These are phyloP conservation scores for Aphodius sticticus DNA, from an alignment of 2,888 invertebrate species.

Conservation along the genomic window DNA sequence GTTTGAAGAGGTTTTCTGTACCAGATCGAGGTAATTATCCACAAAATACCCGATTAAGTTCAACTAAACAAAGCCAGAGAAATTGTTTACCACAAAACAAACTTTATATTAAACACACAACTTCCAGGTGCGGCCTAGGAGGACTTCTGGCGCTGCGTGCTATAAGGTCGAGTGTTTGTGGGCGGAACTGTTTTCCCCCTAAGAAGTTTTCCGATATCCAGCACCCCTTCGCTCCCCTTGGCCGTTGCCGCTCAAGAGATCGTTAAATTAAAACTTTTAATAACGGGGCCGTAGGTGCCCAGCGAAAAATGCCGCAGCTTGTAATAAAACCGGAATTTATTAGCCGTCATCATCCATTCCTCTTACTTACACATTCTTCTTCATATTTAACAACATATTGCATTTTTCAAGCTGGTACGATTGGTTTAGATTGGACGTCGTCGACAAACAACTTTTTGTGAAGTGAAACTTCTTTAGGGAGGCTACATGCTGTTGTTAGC, in stretches of 20 bases:
- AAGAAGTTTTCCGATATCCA: constrained; percentile 4
- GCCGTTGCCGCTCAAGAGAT: neutral
- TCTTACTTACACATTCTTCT: neutral
- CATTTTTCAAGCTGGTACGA: neutral
- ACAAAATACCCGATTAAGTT: neutral
- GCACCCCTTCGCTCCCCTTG: neutral
- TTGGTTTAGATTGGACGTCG: neutral
- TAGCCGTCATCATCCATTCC: neutral
- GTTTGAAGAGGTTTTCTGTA: no score
- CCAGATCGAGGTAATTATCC: no score
- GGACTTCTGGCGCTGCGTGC: neutral
- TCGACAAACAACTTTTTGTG: no score
- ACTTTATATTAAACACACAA: neutral
- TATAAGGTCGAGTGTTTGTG: neutral
- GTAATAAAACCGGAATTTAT: neutral
- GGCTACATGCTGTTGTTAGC: no score
- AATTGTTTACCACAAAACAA: neutral
- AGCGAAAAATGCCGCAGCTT: neutral
- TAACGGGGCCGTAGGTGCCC: neutral
- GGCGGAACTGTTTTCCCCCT: neutral
- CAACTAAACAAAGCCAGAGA: neutral
- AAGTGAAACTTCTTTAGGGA: no score
- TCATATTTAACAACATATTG: neutral
- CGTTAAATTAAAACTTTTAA: constrained; percentile 4
- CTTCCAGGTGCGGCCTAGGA: neutral